Evolutionary conservation across 2,797 vertebrate species (phyloP).

Genomic region (Artibeus lituratus): DNA sequence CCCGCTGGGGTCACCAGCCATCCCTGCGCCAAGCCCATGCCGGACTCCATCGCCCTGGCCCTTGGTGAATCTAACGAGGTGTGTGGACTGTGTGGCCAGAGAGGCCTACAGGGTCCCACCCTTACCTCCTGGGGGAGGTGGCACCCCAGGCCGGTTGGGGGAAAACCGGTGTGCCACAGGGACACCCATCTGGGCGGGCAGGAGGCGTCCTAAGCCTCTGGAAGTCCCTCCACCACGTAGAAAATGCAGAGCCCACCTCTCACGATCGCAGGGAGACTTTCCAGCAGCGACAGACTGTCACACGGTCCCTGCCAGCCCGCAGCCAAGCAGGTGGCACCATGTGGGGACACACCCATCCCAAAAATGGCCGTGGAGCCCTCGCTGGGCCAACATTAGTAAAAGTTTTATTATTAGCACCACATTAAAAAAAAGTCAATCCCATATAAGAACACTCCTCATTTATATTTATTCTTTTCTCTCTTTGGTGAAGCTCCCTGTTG

Average conservation of each 20-base stretch:
- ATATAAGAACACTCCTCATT: background rate
- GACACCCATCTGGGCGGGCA: constrained; percentile 1
- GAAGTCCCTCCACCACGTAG: background rate
- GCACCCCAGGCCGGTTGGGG: constrained; percentile 15
- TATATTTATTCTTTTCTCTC: background rate
- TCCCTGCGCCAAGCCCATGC: background rate
- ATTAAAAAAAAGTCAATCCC: background rate
- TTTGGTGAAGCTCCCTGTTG: background rate
- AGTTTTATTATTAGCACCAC: background rate
- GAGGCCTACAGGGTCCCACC: constrained; percentile 72
- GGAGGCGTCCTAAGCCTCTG: background rate
- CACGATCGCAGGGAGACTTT: background rate
- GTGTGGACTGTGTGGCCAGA: background rate
- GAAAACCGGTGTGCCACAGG: background rate
- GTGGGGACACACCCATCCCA: background rate
- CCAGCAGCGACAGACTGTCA: background rate
- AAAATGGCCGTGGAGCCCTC: constrained; percentile 75
- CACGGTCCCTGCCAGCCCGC: background rate
- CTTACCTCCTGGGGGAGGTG: constrained; percentile 51
- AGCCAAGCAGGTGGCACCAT: too few species aligned
- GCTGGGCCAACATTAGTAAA: background rate
- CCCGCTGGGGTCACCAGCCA: background rate
- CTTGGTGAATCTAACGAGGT: background rate
- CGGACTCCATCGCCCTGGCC: constrained; percentile 65
- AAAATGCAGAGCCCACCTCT: background rate